Evolutionary conservation across 1,140 invertebrate species (phyloP).

Genomic region (Eupeodes corollae): DNA sequence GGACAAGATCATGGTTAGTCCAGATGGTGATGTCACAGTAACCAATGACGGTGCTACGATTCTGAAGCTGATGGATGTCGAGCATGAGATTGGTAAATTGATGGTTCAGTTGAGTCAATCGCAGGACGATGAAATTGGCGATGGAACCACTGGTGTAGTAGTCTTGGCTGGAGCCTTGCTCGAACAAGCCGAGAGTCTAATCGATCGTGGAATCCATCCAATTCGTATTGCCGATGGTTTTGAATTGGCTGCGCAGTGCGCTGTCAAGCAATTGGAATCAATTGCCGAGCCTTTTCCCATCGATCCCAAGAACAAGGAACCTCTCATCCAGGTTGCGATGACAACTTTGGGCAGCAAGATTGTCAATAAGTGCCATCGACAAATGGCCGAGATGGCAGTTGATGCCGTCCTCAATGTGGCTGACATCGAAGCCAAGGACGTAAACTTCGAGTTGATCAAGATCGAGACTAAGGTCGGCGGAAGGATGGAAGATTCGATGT

Average conservation of each 20-base stretch:
- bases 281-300: constrained; percentile 87
- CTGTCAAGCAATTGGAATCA: constrained; percentile 74
- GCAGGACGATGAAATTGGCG: constrained; percentile 99
- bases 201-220: constrained; percentile 97
- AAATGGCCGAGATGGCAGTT: constrained; percentile 99
- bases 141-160: constrained; percentile 98
- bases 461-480: constrained; percentile 98
- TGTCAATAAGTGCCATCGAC: constrained; percentile 78
- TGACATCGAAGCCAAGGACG: constrained; percentile 87
- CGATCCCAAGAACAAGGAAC: constrained; percentile 69
- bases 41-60: constrained; percentile 99
- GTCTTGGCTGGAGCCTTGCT: constrained; percentile 74
- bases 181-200: constrained; percentile 84
- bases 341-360: constrained; percentile 99
- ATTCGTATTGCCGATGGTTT: constrained; percentile 98
- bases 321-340: constrained; percentile 90
- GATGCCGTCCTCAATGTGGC: constrained; percentile 61
- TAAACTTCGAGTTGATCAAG: constrained; percentile 99
- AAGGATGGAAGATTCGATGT: constrained; percentile 89
- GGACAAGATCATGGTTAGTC: constrained; percentile 92
- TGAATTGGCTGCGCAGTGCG: constrained; percentile 88
- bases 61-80: constrained; percentile 96
- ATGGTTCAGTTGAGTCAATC: constrained; percentile 97
- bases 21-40: constrained; percentile 96
- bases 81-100: constrained; percentile 96